Evolutionary conservation across 2,113 vertebrate species (phyloP).

Genomic region (Riparia riparia): DNA sequence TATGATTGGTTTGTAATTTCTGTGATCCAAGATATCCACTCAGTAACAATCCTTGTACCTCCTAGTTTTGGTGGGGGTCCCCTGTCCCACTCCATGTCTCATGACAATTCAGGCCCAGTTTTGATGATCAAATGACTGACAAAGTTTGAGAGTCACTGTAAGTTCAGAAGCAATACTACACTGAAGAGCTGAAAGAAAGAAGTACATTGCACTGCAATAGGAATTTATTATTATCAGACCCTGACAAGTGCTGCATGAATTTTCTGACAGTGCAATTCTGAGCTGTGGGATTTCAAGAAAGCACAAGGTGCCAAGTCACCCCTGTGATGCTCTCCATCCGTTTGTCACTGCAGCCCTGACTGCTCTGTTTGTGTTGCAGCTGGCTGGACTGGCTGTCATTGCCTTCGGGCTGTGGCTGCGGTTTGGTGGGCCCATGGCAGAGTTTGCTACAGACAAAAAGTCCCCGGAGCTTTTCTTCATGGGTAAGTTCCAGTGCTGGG

Average conservation of each 20-base stretch:
- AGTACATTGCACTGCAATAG: not conserved
- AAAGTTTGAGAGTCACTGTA: not conserved
- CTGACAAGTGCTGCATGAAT: not conserved
- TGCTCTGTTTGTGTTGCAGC: constrained; percentile 75
- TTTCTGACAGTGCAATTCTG: not conserved
- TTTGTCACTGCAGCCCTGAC: not conserved
- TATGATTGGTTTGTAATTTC: not conserved
- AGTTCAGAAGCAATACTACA: not conserved
- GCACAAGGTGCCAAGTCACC: not conserved
- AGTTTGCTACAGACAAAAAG: constrained; percentile 81
- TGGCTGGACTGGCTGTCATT: constrained; percentile 90
- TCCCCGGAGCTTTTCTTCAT: constrained; percentile 91
- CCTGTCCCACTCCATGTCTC: not conserved
- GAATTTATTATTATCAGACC: not conserved
- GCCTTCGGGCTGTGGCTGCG: constrained; percentile 94
- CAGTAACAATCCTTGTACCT: not conserved
- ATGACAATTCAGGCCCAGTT: not conserved
- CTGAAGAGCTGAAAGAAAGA: not conserved
- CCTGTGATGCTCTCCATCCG: not conserved
- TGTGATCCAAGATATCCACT: not conserved
- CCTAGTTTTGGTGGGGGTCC: not conserved
- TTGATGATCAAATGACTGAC: not conserved
- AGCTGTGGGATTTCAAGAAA: not conserved
- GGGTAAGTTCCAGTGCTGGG: constrained; percentile 81
- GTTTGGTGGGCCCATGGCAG: constrained; percentile 86